These are phyloP conservation scores for Monoplex corrugatus DNA, from an alignment of 2,888 invertebrate genomes.

Conservation along the genomic window DNA sequence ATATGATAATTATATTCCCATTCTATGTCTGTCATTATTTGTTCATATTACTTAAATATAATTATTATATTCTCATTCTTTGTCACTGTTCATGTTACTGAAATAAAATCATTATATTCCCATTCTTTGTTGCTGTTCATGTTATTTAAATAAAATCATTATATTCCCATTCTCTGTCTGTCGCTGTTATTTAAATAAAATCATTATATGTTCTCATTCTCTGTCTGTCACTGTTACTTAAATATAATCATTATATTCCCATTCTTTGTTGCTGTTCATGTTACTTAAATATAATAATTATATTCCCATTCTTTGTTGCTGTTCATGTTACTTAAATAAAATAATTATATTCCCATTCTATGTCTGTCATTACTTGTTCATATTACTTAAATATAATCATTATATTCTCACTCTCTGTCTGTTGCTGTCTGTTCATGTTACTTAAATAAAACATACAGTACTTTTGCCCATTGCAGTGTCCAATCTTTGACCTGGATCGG, in stretches of 20 bases:
- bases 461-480: constrained; percentile 87
- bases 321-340: neutral
- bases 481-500: constrained; percentile 90
- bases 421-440: neutral
- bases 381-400: too few species aligned
- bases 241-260: neutral
- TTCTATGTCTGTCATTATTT: neutral
- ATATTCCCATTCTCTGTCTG: neutral
- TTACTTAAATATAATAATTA: neutral
- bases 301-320: neutral
- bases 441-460: neutral
- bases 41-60: neutral
- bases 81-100: too few species aligned
- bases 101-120: too few species aligned
- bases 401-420: neutral
- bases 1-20: neutral
- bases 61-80: too few species aligned
- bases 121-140: too few species aligned
- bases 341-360: neutral
- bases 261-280: neutral
- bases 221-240: neutral
- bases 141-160: neutral
- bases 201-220: neutral
- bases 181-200: too few species aligned
- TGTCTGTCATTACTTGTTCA: neutral